Percentiles rank a stretch among this genome's conserved stretches.
Conservation (phyloP, 1,140 invertebrate genomes). For the Caenorhabditis inopinata region DNA sequence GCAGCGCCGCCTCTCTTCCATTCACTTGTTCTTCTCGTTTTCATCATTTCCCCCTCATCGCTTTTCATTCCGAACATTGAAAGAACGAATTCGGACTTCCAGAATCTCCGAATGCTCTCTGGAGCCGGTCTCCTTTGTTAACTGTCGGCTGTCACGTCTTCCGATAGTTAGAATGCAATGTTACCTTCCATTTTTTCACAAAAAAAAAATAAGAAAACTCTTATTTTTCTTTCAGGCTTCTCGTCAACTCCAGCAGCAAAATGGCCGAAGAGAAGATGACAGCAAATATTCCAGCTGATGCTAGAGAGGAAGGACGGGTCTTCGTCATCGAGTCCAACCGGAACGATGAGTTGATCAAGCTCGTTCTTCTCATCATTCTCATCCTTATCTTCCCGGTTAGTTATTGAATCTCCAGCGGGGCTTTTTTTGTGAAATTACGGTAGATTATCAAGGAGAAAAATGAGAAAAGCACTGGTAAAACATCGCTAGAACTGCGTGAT, state of each 20-base stretch:
- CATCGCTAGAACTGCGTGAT: too few species aligned
- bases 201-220: too few species aligned
- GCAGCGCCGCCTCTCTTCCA: background rate
- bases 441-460: too few species aligned
- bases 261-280: conserved; percentile 25
- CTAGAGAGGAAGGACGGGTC: conserved; percentile 31
- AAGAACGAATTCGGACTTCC: too few species aligned
- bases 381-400: conserved; percentile 46
- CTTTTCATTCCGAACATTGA: too few species aligned
- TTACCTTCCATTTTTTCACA: background rate
- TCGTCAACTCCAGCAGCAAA: background rate
- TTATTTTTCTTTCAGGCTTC: too few species aligned
- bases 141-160: background rate
- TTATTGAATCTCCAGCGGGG: too few species aligned
- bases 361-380: conserved; percentile 42
- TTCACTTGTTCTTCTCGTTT: too few species aligned
- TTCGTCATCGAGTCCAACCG: conserved; percentile 46
- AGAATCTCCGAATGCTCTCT: too few species aligned
- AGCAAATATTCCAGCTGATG: conserved; percentile 14
- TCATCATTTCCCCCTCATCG: too few species aligned
- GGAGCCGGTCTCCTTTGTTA: background rate
- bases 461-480: too few species aligned
- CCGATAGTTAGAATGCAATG: background rate
- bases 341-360: conserved; percentile 38
- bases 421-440: too few species aligned